Evolutionary conservation across 2,113 vertebrate genomes (phyloP).

Genomic region (Morphnarchus princeps): DNA sequence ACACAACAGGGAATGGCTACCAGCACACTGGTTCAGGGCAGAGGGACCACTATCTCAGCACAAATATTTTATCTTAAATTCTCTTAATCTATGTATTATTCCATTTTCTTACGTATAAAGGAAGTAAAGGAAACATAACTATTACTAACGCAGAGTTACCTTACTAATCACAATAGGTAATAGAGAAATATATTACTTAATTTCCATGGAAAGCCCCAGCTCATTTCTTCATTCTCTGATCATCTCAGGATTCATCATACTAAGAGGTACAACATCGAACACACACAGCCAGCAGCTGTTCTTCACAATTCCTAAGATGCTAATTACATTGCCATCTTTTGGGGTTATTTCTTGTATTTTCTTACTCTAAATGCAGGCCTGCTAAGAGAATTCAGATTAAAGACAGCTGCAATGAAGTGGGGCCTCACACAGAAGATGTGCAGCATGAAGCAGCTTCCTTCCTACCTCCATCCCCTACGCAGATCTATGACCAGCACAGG

Average conservation of each 20-base stretch:
- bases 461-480: neutral
- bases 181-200: neutral
- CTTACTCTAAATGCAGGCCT: neutral
- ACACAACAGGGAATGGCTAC: neutral
- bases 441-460: neutral
- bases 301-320: neutral
- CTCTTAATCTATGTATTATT: neutral
- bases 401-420: neutral
- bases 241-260: neutral
- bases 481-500: neutral
- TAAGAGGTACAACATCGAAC: neutral
- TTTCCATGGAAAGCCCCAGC: neutral
- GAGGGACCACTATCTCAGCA: neutral
- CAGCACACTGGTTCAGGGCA: neutral
- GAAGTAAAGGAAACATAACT: neutral
- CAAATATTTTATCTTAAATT: neutral
- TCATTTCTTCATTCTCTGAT: neutral
- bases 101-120: neutral
- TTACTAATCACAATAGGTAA: neutral
- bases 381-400: neutral
- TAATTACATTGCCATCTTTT: neutral
- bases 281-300: neutral
- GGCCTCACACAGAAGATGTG: neutral
- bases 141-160: neutral
- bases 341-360: neutral